Evolutionary conservation across 2,113 vertebrate species (phyloP).

Genomic region (Meriones unguiculatus): DNA sequence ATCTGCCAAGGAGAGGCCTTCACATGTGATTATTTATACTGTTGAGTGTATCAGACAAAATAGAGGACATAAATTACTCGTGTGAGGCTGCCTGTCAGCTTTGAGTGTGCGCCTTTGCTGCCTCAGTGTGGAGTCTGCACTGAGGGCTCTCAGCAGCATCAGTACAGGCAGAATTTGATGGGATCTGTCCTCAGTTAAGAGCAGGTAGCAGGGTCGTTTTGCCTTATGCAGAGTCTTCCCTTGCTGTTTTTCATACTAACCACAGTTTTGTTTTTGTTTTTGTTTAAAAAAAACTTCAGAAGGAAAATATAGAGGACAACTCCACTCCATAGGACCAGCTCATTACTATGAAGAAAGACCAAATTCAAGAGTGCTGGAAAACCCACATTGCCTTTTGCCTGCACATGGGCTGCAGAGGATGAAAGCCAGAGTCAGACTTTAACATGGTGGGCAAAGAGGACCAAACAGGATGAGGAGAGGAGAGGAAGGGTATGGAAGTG

Average conservation of each 20-base stretch:
- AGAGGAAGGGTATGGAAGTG: neutral
- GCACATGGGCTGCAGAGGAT: no score
- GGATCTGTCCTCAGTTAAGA: neutral
- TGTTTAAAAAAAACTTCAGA: neutral
- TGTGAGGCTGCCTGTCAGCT: neutral
- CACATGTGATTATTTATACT: constrained; percentile 1
- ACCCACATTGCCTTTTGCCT: neutral
- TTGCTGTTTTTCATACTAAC: neutral
- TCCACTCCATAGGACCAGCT: neutral
- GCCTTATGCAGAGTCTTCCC: neutral
- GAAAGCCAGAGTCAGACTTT: neutral
- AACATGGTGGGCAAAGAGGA: neutral
- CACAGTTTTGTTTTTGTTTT: neutral
- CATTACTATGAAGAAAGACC: neutral
- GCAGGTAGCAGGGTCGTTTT: neutral
- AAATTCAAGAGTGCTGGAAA: neutral
- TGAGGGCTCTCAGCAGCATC: neutral
- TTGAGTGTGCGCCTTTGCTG: neutral
- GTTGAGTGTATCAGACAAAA: constrained; percentile 1
- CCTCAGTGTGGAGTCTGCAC: neutral
- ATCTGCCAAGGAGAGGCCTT: neutral
- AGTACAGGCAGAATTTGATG: neutral
- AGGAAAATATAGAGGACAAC: neutral
- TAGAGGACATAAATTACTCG: neutral
- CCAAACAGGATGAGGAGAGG: neutral